phyloP scores from a whole-genome alignment of 1,140 invertebrate genomes.

The Caenorhabditis latens region DNA sequence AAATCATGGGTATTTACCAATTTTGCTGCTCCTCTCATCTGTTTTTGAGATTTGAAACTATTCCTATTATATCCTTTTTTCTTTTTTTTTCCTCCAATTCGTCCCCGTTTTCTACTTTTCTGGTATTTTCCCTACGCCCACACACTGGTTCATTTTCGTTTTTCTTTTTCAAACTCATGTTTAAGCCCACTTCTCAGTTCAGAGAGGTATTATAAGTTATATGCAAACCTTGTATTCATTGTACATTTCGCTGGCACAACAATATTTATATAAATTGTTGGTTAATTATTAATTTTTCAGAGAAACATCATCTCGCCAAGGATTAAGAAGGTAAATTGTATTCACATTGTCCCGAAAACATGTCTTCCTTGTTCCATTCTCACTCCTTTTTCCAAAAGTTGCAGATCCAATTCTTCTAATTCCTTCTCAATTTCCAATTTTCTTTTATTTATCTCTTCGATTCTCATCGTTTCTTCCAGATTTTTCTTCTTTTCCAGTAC shows the following conservation, averaged over 20 bases:
- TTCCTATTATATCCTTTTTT: background rate
- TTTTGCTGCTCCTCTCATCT: background rate
- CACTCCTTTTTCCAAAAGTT: too few relatives aligned
- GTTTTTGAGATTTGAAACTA: too few relatives aligned
- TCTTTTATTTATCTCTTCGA: too few relatives aligned
- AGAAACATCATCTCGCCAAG: too few relatives aligned
- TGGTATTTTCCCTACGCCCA: constrained; percentile 10
- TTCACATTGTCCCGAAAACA: too few relatives aligned
- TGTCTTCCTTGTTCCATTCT: too few relatives aligned
- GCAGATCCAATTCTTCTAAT: too few relatives aligned
- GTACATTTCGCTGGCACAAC: background rate
- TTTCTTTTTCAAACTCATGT: background rate
- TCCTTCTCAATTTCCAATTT: too few relatives aligned
- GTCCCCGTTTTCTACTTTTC: constrained; percentile 31
- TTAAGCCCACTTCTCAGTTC: background rate
- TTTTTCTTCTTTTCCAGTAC: too few relatives aligned
- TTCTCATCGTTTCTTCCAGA: too few relatives aligned
- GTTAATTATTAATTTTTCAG: too few relatives aligned
- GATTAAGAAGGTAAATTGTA: too few relatives aligned
- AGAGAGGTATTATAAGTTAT: background rate
- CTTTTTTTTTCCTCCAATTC: background rate
- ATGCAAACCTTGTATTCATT: background rate
- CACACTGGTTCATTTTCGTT: background rate
- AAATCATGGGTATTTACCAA: constrained; percentile 33
- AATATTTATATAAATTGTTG: background rate